phyloP scores from a whole-genome alignment of 2,888 invertebrate genomes.

The Cephonodes hylas region DNA sequence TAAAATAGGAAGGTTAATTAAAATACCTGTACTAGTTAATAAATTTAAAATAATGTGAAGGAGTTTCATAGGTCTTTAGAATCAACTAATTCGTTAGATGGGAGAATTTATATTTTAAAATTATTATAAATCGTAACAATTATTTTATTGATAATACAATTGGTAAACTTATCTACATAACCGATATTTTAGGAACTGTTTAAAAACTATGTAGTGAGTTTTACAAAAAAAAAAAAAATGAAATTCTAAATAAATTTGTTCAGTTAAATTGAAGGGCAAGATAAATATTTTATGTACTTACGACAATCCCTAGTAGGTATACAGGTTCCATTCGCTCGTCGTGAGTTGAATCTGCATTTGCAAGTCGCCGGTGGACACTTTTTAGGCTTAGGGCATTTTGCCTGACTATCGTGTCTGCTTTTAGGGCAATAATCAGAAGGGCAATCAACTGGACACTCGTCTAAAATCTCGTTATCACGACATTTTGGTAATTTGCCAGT shows the following conservation, averaged over 20 bases:
- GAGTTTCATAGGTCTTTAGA: no score
- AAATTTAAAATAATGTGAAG: no score
- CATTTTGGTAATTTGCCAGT: constrained; percentile 24
- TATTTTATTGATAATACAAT: no score
- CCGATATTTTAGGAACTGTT: no score
- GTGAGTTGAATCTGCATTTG: constrained; percentile 46
- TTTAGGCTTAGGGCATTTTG: constrained; percentile 27
- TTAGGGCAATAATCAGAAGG: constrained; percentile 44
- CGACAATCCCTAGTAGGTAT: constrained; percentile 30
- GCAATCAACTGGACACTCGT: constrained; percentile 40
- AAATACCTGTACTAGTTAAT: no score
- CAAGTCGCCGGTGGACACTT: constrained; percentile 42
- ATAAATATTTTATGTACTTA: not conserved
- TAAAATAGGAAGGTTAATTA: not conserved
- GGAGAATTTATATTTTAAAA: no score
- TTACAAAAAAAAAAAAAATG: no score
- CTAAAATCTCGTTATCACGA: constrained; percentile 31
- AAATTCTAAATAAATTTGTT: no score
- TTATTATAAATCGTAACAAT: no score
- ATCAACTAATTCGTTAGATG: no score
- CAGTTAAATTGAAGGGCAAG: not conserved
- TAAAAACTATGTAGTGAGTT: no score
- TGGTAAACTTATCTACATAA: no score
- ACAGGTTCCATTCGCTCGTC: constrained; percentile 46
- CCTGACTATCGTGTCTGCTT: constrained; percentile 20